Conservation (phyloP, 2,888 invertebrate genomes). For the Nysson spinosus region DNA sequence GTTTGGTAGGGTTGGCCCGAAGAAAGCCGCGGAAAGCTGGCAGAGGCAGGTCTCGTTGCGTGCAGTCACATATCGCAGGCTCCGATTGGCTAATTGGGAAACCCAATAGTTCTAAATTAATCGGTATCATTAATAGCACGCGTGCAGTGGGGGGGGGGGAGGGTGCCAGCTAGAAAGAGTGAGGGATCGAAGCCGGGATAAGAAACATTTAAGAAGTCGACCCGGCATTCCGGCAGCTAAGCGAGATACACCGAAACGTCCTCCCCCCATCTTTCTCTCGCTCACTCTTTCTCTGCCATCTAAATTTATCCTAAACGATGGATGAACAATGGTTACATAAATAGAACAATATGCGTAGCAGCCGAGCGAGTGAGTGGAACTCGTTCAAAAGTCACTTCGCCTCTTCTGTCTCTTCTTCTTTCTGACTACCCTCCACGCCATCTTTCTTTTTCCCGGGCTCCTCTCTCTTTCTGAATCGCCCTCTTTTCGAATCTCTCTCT, state of each 20-base stretch:
- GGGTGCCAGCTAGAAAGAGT: slow-evolving; percentile 59
- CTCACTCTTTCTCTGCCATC: slow-evolving; percentile 57
- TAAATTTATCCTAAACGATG: slow-evolving; percentile 76
- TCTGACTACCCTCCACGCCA: slow-evolving; percentile 3
- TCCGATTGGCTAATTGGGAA: slow-evolving; percentile 77
- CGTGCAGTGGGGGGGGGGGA: slow-evolving; percentile 49
- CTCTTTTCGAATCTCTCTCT: slow-evolving; percentile 7
- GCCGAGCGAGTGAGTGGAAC: slow-evolving; percentile 67
- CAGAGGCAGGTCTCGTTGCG: slow-evolving; percentile 12
- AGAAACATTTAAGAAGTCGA: slow-evolving; percentile 75
- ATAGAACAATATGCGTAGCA: slow-evolving; percentile 76
- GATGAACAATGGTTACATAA: slow-evolving; percentile 77
- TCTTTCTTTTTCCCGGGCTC: slow-evolving; percentile 43
- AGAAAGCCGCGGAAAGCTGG: slow-evolving; percentile 50
- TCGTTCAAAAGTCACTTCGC: slow-evolving; percentile 71
- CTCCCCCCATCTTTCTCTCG: slow-evolving; percentile 16
- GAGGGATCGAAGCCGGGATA: slow-evolving; percentile 59
- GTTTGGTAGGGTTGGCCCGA: slow-evolving; percentile 44
- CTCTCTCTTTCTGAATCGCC: slow-evolving; percentile 26
- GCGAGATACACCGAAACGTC: slow-evolving; percentile 35
- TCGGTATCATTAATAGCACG: slow-evolving; percentile 76
- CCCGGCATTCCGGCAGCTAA: slow-evolving; percentile 69
- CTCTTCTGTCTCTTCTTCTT: slow-evolving; percentile 48
- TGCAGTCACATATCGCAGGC: slow-evolving; percentile 50
- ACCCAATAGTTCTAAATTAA: slow-evolving; percentile 78